These are phyloP conservation scores for Cnemophilus loriae DNA, from an alignment of 2,113 vertebrate species.

Conservation along the genomic window DNA sequence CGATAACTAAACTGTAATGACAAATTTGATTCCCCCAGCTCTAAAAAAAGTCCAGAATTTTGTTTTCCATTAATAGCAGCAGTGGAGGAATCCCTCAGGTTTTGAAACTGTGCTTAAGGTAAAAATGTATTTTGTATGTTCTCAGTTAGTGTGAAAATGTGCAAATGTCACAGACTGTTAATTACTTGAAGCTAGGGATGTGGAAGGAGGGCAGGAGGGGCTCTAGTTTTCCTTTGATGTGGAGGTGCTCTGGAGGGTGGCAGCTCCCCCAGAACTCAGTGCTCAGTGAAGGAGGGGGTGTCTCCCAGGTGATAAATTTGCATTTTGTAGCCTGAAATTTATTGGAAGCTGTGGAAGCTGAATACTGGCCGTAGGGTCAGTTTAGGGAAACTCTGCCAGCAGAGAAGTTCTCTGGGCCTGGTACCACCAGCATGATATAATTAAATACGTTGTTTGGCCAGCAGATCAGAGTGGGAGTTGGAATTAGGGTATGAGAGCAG, in stretches of 20 bases:
- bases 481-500: neutral
- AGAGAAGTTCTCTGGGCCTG: conserved; percentile 17
- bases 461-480: conserved; percentile 24
- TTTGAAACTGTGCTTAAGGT: neutral
- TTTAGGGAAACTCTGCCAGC: conserved; percentile 4
- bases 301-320: conserved; percentile 24
- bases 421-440: conserved; percentile 30
- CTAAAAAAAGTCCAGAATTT: neutral
- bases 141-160: conserved; percentile 8
- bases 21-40: neutral
- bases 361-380: neutral
- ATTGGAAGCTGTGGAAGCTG: neutral
- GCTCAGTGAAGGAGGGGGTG: neutral
- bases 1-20: neutral
- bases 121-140: neutral
- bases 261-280: neutral
- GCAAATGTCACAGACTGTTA: conserved; percentile 5
- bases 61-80: neutral
- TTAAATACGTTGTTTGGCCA: conserved; percentile 19
- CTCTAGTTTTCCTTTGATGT: neutral
- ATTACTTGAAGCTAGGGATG: neutral
- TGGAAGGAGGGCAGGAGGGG: neutral
- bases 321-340: neutral
- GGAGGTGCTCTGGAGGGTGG: neutral
- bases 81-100: neutral